Evolutionary conservation across 2,113 vertebrate species (phyloP).

Genomic region (Lophius piscatorius): DNA sequence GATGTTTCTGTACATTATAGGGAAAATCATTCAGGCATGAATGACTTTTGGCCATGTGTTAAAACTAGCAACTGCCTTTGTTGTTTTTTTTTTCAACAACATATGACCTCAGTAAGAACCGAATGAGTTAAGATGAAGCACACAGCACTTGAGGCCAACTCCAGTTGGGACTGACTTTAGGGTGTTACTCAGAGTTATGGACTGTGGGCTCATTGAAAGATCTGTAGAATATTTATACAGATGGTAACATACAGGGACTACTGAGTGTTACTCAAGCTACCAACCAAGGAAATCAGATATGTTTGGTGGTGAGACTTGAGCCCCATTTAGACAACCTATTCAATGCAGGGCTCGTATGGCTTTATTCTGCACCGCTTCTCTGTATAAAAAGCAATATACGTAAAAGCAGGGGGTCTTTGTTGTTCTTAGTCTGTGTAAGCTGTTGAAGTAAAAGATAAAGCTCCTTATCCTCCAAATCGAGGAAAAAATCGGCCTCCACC

Average conservation of each 20-base stretch:
- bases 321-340: too few species aligned
- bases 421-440: too few species aligned
- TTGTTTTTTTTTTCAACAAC: slow-evolving; percentile 25
- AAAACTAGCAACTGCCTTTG: slow-evolving; percentile 22
- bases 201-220: slow-evolving; percentile 51
- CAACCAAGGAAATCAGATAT: slow-evolving; percentile 43
- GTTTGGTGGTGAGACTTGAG: slow-evolving; percentile 16
- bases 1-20: slow-evolving; percentile 52
- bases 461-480: too few species aligned
- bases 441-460: too few species aligned
- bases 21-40: slow-evolving; percentile 22
- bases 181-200: slow-evolving; percentile 26
- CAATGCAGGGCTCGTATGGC: too few species aligned
- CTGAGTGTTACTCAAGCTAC: slow-evolving; percentile 38
- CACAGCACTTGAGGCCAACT: slow-evolving; percentile 29
- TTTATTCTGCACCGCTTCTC: too few species aligned
- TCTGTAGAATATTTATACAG: slow-evolving; percentile 37
- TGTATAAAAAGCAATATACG: too few species aligned
- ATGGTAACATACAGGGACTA: slow-evolving; percentile 47
- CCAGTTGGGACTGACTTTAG: slow-evolving; percentile 1
- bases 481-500: too few species aligned
- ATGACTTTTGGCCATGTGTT: slow-evolving; percentile 21
- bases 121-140: not conserved
- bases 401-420: too few species aligned
- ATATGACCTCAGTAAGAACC: slow-evolving; percentile 12